Evolutionary conservation across 2,797 vertebrate species (phyloP), one percentile per base, ranked within the genome.

Genomic region (Neopelma chrysocephalum): DNA sequence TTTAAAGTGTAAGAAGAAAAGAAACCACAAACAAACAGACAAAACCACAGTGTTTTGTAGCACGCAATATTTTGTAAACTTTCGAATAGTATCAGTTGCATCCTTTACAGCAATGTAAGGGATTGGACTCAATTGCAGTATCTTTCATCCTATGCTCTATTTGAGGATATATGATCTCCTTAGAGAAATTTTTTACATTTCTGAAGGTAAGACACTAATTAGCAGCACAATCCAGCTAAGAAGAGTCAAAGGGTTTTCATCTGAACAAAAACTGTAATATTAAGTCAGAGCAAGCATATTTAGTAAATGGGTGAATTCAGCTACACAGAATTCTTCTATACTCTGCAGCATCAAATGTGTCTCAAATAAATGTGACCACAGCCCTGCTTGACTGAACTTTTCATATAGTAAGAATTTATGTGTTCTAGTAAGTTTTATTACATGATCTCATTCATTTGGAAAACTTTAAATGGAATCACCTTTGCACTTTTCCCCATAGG

Each of bases 391-490:
- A 22, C 31, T 51, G 70, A 90, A 43, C 19, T 65, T 32, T 82
- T 83, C 40, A 47, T 43, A 40, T 12, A 47, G 43, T 27, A 83
- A 54, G 50, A 91, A 94, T 38, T 9, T 42, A 43, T 76, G 38
- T 45, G n/a, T 89, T 89, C 38, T 56, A 53, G 2, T 66, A 60
- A 85, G 36, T 85, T 89, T 94, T 58, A 38, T 82, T 92, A 64
- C 65, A 81, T 77, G n/a, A 91, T 83, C 43, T 82, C 65, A 64
- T 53, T 83, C 29, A 64, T 94, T 85, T 86, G 50, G 56, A 90
- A 90, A 94, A 79, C 50, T 86, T 86, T 76, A 90, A 94, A 93
- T 69, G 65, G 42, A 91, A 81, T 93, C 90, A 94, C 61, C 82
- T 79, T 93, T 88, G 69, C 50, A 79, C 61, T 86, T 56, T 85